phyloP scores from a whole-genome alignment of 1,140 invertebrate genomes.

The Lepidotrigona ventralis region DNA sequence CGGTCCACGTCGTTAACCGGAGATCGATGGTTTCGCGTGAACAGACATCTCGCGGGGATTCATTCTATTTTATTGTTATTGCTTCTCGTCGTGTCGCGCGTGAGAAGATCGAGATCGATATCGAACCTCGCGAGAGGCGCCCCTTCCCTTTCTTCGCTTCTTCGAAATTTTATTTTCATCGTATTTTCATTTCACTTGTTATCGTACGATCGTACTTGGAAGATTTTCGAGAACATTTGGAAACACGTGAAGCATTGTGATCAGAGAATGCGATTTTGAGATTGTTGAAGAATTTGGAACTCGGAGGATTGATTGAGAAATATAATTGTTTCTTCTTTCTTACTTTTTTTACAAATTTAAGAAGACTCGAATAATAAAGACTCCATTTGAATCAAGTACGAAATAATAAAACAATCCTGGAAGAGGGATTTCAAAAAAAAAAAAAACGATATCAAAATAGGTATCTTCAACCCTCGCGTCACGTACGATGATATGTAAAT shows the following conservation, averaged over 20 bases:
- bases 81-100: slow-evolving; percentile 15
- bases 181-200: too few relatives aligned
- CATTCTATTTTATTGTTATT: slow-evolving; percentile 37
- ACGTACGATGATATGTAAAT: not conserved
- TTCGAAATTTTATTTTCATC: not conserved
- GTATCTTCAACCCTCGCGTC: not conserved
- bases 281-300: too few relatives aligned
- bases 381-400: too few relatives aligned
- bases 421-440: not conserved
- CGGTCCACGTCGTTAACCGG: slow-evolving; percentile 9
- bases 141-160: not conserved
- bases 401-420: not conserved
- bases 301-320: too few relatives aligned
- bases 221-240: too few relatives aligned
- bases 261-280: too few relatives aligned
- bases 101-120: slow-evolving; percentile 2
- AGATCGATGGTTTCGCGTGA: slow-evolving; percentile 40
- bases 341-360: too few relatives aligned
- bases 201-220: too few relatives aligned
- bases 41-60: not conserved
- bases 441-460: not conserved
- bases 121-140: too few relatives aligned
- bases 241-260: too few relatives aligned
- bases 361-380: too few relatives aligned
- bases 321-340: too few relatives aligned